Conservation (phyloP, 2,113 vertebrate species). For the Pseudopipra pipra region DNA sequence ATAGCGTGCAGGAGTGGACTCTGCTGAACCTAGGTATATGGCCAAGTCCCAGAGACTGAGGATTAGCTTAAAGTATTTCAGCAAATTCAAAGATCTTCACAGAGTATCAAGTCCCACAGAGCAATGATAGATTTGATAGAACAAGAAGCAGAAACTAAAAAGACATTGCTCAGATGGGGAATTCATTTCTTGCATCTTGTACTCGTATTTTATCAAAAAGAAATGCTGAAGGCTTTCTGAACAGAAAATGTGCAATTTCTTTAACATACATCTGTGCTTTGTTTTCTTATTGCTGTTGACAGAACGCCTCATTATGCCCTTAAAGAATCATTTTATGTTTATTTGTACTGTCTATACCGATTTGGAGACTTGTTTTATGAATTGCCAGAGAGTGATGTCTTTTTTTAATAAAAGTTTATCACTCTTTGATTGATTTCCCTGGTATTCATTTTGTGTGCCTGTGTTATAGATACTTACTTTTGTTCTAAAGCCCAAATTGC, state of each 20-base stretch:
- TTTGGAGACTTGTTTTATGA: conserved; percentile 53
- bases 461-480: background rate
- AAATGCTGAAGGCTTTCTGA: background rate
- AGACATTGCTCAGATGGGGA: background rate
- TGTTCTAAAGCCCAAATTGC: conserved; percentile 36
- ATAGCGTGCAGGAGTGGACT: background rate
- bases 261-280: background rate
- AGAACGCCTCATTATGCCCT: conserved; percentile 53
- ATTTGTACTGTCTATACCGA: conserved; percentile 53
- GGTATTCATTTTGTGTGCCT: background rate
- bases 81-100: conserved; percentile 12
- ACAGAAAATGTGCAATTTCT: conserved; percentile 12
- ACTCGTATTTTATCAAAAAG: background rate
- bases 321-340: conserved; percentile 60
- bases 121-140: background rate
- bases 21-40: background rate
- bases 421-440: conserved; percentile 57
- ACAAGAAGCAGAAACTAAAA: background rate
- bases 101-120: background rate
- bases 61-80: background rate
- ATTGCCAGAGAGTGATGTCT: conserved; percentile 29
- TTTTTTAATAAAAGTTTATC: conserved; percentile 68
- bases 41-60: background rate
- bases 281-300: conserved; percentile 49
- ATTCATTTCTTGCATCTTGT: conserved; percentile 18